Evolutionary conservation across 2,797 vertebrate genomes (phyloP).

Genomic region (Cirrhinus molitorella): DNA sequence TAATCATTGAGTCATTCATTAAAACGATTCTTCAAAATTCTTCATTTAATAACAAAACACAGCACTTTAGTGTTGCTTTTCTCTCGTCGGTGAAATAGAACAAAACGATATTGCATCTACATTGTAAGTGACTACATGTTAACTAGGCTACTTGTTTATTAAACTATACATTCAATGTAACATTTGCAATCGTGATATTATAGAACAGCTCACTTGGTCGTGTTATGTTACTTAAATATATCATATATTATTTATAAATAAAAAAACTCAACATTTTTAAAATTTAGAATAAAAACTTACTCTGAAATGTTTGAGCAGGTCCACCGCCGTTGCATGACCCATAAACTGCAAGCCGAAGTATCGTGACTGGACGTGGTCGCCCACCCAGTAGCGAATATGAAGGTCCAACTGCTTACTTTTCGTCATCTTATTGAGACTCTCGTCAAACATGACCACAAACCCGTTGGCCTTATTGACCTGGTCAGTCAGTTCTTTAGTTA

Average conservation of each 20-base stretch:
- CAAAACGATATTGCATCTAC: neutral
- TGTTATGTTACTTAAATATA: too few species aligned
- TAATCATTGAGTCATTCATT: neutral
- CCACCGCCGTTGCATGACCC: neutral
- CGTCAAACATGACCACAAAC: slow-evolving; percentile 14
- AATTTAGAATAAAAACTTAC: neutral
- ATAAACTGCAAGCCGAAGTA: too few species aligned
- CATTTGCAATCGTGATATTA: neutral
- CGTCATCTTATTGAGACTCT: neutral
- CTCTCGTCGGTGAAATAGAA: too few species aligned
- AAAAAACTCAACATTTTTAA: neutral
- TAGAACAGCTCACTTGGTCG: neutral
- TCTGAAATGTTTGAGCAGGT: slow-evolving; percentile 18
- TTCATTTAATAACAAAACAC: neutral
- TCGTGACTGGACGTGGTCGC: neutral
- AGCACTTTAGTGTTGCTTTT: neutral
- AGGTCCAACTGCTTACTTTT: slow-evolving; percentile 7
- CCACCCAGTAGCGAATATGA: neutral
- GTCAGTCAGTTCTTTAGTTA: slow-evolving; percentile 1
- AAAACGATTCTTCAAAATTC: too few species aligned
- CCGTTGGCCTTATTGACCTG: neutral
- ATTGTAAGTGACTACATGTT: neutral
- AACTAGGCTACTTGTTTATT: neutral
- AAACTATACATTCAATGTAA: neutral
- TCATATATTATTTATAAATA: neutral